Evolutionary conservation across 2,113 vertebrate genomes (phyloP).

Genomic region (Bothrops jararaca): DNA sequence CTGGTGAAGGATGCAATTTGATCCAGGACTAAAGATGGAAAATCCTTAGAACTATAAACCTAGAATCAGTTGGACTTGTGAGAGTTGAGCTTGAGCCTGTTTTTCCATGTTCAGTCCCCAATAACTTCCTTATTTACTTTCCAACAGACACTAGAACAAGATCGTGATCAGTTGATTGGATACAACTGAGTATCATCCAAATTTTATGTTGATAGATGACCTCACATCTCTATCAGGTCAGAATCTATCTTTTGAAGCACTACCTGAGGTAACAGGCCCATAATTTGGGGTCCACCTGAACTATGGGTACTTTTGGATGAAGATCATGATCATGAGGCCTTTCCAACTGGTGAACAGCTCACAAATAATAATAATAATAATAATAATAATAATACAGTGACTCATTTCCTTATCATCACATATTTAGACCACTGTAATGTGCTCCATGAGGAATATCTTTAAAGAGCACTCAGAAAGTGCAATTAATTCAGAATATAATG

Average conservation of each 20-base stretch:
- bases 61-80: background rate
- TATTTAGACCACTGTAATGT: background rate
- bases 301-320: background rate
- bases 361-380: background rate
- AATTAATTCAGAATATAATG: background rate
- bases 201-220: background rate
- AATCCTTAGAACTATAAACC: background rate
- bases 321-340: background rate
- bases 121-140: background rate
- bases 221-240: background rate
- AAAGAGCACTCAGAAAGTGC: background rate
- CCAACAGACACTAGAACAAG: background rate
- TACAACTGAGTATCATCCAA: background rate
- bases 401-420: background rate
- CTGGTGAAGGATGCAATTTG: background rate
- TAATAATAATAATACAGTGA: background rate
- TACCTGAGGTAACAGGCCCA: background rate
- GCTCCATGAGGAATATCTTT: background rate
- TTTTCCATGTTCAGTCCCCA: background rate
- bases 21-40: background rate
- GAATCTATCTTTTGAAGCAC: background rate
- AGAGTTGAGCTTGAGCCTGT: background rate
- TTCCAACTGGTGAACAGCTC: background rate
- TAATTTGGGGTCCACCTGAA: background rate
- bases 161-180: background rate